A percentile compares a stretch with the other conserved stretches of the same genome.
These are phyloP conservation scores for Drosophila multiciliata DNA, from an alignment of 2,888 invertebrate genomes.

Conservation along the genomic window DNA sequence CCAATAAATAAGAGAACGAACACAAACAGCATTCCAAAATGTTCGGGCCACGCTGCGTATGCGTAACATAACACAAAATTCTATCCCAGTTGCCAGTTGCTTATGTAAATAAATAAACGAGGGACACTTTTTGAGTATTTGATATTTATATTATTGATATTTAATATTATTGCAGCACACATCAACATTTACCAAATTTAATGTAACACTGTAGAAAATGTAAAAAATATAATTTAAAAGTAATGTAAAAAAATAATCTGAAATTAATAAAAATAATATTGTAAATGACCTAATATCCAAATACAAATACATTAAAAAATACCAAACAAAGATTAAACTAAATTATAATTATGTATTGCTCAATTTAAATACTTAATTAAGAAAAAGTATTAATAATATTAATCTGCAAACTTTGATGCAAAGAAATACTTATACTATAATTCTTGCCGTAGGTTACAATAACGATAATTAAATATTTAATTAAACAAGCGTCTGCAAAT, in stretches of 20 bases:
- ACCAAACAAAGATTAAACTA: not conserved
- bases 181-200: not conserved
- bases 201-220: not conserved
- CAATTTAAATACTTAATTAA: not conserved
- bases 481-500: not conserved
- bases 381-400: not conserved
- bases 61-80: conserved; percentile 27
- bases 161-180: not conserved
- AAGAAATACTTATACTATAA: too few relatives aligned
- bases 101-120: not conserved
- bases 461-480: too few relatives aligned
- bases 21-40: conserved; percentile 55
- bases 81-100: conserved; percentile 3
- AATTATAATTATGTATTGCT: not conserved
- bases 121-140: not conserved
- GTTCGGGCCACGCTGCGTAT: conserved; percentile 39
- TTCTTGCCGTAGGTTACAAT: too few relatives aligned
- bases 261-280: not conserved
- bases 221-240: not conserved
- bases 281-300: not conserved
- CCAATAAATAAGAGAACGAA: conserved; percentile 73
- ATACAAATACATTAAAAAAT: not conserved
- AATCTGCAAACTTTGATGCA: too few relatives aligned
- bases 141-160: not conserved
- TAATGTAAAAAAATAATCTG: not conserved